Base-by-base conservation (phyloP, 2,113 vertebrate species). In the Eira barbara region DNA sequence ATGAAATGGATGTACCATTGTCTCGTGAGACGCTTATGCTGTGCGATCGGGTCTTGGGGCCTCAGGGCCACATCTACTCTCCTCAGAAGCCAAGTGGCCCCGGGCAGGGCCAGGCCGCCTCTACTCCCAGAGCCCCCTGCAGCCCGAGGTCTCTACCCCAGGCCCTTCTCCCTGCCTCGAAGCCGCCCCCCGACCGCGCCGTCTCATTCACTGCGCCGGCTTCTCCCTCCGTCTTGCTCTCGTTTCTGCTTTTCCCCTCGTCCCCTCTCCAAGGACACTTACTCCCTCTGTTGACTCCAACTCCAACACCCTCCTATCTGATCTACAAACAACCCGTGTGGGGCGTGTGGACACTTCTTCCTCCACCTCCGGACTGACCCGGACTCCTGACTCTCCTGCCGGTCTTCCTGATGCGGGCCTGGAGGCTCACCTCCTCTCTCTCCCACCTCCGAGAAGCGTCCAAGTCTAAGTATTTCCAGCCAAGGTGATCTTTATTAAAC, bases 101-200 rank as follows among this genome's bases (percentile, higher is more conserved):
- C 0, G 3, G 25, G 14, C 7, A 17, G 74, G 42, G 27, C 42
- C 42, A 76, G 3, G 27, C 27, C 14, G 1, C 74, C 42, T 76
- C 74, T 0, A 1, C 42, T 76, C 42, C 25, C 15, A 14, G 42
- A 63, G 23, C 17, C 18, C 20, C 49, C 7, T 0, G 4, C 7
- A 47, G 29, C 23, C 27, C 1, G 29, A 47, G 1, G 2, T 74
- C 9, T 11, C 55, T 61, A 25, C 71, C 39, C 11, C 39, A 27
- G 9, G 27, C 10, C 47, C 76, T 29, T 11, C 76, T 34, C 31
- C 45, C 76, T 2, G 17, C 47, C 34, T 31, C 17, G 0, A 6
- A 1, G 6, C 15, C 17, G 4, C 52, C 45, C 2, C 61, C 39
- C 18, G 17, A 11, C 20, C 3, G 0, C 5, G 14, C 25, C 7